Evolutionary conservation across 2,888 invertebrate species (phyloP), one percentile per base, ranked within the genome.

Genomic region (Dyspetes luteomarginatus): DNA sequence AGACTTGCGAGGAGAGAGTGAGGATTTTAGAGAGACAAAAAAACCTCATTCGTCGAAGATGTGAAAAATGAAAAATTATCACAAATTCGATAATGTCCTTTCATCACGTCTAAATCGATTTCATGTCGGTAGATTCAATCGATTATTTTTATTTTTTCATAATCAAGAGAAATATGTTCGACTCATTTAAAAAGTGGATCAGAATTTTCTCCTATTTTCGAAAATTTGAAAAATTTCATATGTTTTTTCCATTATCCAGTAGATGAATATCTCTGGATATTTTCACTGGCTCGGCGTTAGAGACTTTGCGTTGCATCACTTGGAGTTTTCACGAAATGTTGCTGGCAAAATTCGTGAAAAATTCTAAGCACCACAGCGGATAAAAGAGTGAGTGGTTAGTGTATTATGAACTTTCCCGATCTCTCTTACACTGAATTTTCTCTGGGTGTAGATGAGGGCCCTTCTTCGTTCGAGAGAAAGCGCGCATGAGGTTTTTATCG

Each of bases 401-500:
- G 68, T 68, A 79, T 64, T 26, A 60, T 60, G 30, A 48, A 80
- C 58, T 75, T 65, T 75, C 69, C 50, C 69, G 50, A 36, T 80
- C 75, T 71, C 75, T 17, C 71, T 78, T 45, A 50, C 22, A 71
- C 43, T 19, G 45, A 72, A 77, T 83, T 81, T 52, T 26, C 72
- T 36, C 9, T 26, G 48, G 24, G 30, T 67, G 45, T 41, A 26
- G 67, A 72, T 24, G 52, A 71, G 43, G 55, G 56, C 62, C 62
- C 80, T 69, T 82, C 75, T 67, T 50, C 19, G 55, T 45, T 41
- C 62, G 58, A 62, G 41, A 60, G 77, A 73, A 64, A 78, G 60
- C 52, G 52, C 52, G n/a, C 78, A 65, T 74, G 69, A 75, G 85
- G 84, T 78, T 86, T 87, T 87, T 85, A 87, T 85, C 82, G 80